phyloP scores from a whole-genome alignment of 2,113 vertebrate genomes.

The Dromas ardeola region DNA sequence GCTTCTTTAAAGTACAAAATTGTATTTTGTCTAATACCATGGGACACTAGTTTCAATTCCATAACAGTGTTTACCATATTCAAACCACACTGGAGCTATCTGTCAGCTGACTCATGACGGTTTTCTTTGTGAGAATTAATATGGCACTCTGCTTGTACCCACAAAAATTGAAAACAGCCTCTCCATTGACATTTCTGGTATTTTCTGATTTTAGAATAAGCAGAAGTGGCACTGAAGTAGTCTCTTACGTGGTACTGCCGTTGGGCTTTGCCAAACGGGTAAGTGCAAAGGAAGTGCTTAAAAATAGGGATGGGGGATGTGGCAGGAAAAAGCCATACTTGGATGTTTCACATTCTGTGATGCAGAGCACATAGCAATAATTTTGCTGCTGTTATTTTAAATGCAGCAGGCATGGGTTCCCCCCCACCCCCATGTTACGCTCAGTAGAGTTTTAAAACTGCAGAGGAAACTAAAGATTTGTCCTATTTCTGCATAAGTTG shows the following conservation, averaged over 20 bases:
- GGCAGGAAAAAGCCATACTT: background rate
- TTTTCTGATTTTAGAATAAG: background rate
- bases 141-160: background rate
- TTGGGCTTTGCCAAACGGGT: background rate
- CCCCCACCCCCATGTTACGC: background rate
- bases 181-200: background rate
- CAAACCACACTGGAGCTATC: background rate
- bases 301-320: slow-evolving; percentile 20
- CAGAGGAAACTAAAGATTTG: background rate
- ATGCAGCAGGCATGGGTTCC: background rate
- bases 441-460: background rate
- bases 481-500: background rate
- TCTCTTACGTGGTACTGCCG: background rate
- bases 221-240: background rate
- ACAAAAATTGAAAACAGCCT: background rate
- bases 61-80: background rate
- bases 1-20: background rate
- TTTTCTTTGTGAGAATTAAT: background rate
- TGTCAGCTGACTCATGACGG: background rate
- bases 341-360: slow-evolving; percentile 3
- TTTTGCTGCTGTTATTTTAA: slow-evolving; percentile 3
- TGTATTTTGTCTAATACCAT: background rate
- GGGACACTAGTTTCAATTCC: background rate
- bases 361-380: background rate
- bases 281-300: slow-evolving; percentile 13